phyloP scores from a whole-genome alignment of 1,140 invertebrate species.

The Lysiphlebus fabarum region DNA sequence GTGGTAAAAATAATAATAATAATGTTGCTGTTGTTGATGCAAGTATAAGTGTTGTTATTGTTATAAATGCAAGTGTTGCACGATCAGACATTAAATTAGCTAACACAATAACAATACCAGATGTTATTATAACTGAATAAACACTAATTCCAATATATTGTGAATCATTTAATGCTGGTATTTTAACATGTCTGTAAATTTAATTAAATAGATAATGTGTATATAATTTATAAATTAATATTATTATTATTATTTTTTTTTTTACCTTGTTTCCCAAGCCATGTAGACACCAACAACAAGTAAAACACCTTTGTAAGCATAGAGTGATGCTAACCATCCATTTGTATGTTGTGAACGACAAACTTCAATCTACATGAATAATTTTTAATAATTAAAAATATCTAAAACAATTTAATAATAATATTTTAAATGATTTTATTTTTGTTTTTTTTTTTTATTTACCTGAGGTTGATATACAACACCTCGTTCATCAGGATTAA shows the following conservation, averaged over 20 bases:
- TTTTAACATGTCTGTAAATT: conserved; percentile 78
- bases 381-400: neutral
- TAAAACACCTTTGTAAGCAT: conserved; percentile 85
- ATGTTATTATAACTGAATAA: conserved; percentile 87
- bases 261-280: conserved; percentile 90
- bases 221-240: too few species aligned
- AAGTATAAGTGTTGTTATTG: conserved; percentile 78
- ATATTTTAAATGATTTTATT: neutral
- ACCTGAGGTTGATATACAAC: conserved; percentile 87
- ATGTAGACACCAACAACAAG: conserved; percentile 90
- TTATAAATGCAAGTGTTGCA: conserved; percentile 78
- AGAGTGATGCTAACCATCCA: conserved; percentile 82
- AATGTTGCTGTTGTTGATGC: conserved; percentile 82
- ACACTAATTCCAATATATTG: conserved; percentile 94
- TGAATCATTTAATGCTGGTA: conserved; percentile 95
- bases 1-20: conserved; percentile 83
- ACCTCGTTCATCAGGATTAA: conserved; percentile 69
- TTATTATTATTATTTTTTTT: neutral
- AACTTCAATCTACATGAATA: conserved; percentile 71
- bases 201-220: neutral
- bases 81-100: conserved; percentile 82
- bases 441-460: conserved; percentile 19
- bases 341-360: conserved; percentile 82
- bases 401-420: conserved; percentile 5
- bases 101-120: conserved; percentile 77